These are phyloP conservation scores for Silurus aristotelis DNA, from an alignment of 2,797 vertebrate genomes.

Conservation along the genomic window DNA sequence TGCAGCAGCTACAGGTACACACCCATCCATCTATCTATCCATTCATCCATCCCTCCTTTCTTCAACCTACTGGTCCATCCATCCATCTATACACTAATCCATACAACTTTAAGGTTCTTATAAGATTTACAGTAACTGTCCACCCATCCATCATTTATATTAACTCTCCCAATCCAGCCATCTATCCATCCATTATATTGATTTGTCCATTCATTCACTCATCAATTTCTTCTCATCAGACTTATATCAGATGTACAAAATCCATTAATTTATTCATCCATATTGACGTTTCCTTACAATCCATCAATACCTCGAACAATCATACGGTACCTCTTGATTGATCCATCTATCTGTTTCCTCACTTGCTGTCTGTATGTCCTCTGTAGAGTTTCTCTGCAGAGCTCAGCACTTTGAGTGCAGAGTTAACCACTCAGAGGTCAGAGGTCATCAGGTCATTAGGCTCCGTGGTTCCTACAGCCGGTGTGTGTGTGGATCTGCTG, in stretches of 20 bases:
- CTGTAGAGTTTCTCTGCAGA: conserved; percentile 78
- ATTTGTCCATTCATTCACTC: background rate
- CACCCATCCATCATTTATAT: background rate
- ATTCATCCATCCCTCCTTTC: background rate
- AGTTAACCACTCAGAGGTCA: conserved; percentile 74
- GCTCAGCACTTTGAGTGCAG: conserved; percentile 71
- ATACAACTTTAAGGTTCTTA: too few relatives aligned
- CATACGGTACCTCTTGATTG: too few relatives aligned
- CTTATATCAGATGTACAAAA: too few relatives aligned
- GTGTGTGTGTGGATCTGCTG: conserved; percentile 74
- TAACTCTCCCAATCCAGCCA: background rate
- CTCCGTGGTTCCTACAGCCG: conserved; percentile 60
- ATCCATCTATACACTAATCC: background rate
- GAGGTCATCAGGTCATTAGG: conserved; percentile 69
- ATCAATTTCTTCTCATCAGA: too few relatives aligned
- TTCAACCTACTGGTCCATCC: background rate
- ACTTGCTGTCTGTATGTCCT: conserved; percentile 24
- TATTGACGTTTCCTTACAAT: background rate
- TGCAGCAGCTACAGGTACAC: conserved; percentile 78
- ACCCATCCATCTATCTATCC: background rate
- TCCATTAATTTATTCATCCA: background rate
- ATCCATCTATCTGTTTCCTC: background rate
- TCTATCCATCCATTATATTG: background rate
- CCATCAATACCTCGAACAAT: background rate
- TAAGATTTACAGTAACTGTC: background rate